Evolutionary conservation across 2,888 invertebrate species (phyloP).

Genomic region (Nipponacmea schrenckii): DNA sequence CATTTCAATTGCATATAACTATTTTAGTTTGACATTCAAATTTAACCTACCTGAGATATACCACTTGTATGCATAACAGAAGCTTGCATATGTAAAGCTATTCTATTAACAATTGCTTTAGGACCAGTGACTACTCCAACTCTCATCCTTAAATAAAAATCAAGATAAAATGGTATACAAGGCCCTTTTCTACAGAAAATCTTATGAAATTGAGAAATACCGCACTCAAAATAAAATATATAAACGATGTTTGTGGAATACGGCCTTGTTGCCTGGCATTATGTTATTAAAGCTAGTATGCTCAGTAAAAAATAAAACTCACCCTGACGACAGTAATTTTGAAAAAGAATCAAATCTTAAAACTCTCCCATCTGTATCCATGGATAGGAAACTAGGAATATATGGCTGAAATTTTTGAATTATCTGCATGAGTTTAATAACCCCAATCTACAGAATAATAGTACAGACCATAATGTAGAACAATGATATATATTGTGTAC

Average conservation of each 20-base stretch:
- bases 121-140: slow-evolving; percentile 82
- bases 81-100: slow-evolving; percentile 80
- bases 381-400: slow-evolving; percentile 77
- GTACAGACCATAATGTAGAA: too few relatives aligned
- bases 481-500: too few relatives aligned
- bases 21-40: not conserved
- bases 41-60: slow-evolving; percentile 74
- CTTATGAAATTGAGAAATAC: not conserved
- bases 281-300: too few relatives aligned
- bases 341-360: slow-evolving; percentile 82
- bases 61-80: slow-evolving; percentile 76
- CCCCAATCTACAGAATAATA: too few relatives aligned
- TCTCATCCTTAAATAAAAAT: slow-evolving; percentile 71
- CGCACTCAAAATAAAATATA: slow-evolving; percentile 14
- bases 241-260: not conserved
- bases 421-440: too few relatives aligned
- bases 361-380: slow-evolving; percentile 82
- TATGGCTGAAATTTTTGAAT: slow-evolving; percentile 66
- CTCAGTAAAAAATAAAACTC: slow-evolving; percentile 17
- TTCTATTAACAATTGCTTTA: slow-evolving; percentile 73
- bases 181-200: too few relatives aligned
- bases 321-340: slow-evolving; percentile 71
- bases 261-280: too few relatives aligned
- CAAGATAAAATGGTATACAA: not conserved
- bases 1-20: too few relatives aligned